phyloP scores from a whole-genome alignment of 2,113 vertebrate genomes.

The Microcebus lehilahytsara region DNA sequence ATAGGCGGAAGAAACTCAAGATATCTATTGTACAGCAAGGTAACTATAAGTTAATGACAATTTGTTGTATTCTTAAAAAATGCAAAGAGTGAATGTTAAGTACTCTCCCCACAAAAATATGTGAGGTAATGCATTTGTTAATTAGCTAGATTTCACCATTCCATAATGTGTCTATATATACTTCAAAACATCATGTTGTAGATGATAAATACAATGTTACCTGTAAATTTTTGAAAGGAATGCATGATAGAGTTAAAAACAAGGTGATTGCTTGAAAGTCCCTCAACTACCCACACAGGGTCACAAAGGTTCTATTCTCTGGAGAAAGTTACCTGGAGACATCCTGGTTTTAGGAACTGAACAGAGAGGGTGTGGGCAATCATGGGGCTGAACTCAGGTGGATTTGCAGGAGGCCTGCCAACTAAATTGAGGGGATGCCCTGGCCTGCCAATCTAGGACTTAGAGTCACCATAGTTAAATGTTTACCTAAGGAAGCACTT shows the following conservation, averaged over 20 bases:
- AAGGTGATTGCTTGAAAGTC: neutral
- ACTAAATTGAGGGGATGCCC: neutral
- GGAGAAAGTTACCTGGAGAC: neutral
- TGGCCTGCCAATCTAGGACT: neutral
- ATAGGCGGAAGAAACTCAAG: neutral
- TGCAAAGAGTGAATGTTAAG: neutral
- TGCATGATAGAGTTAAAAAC: neutral
- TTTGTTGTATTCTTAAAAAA: neutral
- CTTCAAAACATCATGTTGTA: neutral
- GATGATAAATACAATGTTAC: neutral
- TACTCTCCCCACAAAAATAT: neutral
- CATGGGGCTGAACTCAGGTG: neutral
- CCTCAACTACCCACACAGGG: neutral
- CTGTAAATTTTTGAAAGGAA: neutral
- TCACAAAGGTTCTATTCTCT: neutral
- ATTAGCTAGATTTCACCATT: neutral
- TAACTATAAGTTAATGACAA: neutral
- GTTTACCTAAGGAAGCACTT: neutral
- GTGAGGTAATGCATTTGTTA: neutral
- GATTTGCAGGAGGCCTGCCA: neutral
- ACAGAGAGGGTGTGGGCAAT: neutral
- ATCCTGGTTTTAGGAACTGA: neutral
- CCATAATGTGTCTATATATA: neutral
- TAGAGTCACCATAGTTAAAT: neutral
- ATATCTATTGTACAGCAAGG: neutral